phyloP scores from a whole-genome alignment of 2,113 vertebrate species.

The Dipodomys merriami region DNA sequence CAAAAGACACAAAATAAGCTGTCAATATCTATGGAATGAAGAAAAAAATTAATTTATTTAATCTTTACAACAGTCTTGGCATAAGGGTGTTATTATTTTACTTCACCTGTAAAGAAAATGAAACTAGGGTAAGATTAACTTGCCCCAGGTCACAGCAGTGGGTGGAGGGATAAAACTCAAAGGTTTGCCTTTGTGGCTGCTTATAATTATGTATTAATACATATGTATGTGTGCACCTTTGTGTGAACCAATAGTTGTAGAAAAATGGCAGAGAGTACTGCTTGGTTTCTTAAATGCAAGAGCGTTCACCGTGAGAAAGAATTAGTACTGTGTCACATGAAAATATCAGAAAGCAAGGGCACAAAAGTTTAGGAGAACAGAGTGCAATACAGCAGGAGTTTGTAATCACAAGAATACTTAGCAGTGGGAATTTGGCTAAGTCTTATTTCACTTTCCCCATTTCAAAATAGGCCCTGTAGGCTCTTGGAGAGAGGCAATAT shows the following conservation, averaged over 20 bases:
- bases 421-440: not conserved
- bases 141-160: not conserved
- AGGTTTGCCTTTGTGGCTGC: not conserved
- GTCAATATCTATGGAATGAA: not conserved
- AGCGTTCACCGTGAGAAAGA: not conserved
- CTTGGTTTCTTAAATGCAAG: not conserved
- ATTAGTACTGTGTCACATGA: not conserved
- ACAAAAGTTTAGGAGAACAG: not conserved
- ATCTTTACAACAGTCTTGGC: not conserved
- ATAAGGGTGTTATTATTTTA: not conserved
- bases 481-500: not conserved
- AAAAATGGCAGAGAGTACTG: not conserved
- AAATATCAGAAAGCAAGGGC: not conserved
- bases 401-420: not conserved
- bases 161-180: not conserved
- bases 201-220: not conserved
- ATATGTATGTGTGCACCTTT: not conserved
- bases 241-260: not conserved
- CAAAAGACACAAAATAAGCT: not conserved
- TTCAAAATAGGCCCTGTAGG: not conserved
- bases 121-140: not conserved
- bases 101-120: not conserved
- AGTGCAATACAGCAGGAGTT: no score
- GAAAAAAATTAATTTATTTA: not conserved
- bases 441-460: not conserved